A percentile compares a stretch with the other conserved stretches of the same genome.
Conservation (phyloP, 2,888 invertebrate species). For the Netelia inedita region DNA sequence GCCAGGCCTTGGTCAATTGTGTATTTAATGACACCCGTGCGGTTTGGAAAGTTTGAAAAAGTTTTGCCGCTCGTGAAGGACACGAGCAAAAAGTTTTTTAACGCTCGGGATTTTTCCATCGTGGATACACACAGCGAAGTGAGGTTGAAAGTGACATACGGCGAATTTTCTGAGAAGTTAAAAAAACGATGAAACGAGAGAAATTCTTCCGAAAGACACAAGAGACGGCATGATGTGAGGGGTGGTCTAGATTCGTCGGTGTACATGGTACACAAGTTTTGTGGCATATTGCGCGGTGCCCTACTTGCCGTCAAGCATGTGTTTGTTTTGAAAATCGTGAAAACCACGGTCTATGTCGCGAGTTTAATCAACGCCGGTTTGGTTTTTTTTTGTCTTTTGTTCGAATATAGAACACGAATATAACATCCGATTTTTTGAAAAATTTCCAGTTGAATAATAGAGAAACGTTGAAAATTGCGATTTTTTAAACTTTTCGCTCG, state of each 20-base stretch:
- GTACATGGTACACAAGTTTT: conserved; percentile 4
- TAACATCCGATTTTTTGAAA: no score
- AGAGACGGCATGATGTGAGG: not conserved
- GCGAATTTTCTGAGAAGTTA: not conserved
- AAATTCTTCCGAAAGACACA: not conserved
- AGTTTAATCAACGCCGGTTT: conserved; percentile 1
- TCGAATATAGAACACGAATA: not conserved
- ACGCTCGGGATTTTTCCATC: not conserved
- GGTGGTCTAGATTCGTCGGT: not conserved
- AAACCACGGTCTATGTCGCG: not conserved
- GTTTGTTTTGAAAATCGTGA: conserved; percentile 28
- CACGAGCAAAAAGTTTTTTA: not conserved
- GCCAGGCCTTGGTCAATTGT: conserved; percentile 11
- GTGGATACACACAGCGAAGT: not conserved
- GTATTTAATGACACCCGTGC: conserved; percentile 4
- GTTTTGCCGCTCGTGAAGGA: not conserved
- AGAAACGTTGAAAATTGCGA: no score
- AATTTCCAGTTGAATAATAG: no score
- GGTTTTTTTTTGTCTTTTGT: not conserved
- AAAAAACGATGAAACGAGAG: not conserved
- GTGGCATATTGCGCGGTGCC: not conserved
- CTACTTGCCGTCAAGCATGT: not conserved
- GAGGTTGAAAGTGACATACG: not conserved
- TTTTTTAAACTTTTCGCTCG: no score
- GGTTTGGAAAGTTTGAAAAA: not conserved